phyloP scores from a whole-genome alignment of 2,888 invertebrate species.

The Drosophila stalkeri region DNA sequence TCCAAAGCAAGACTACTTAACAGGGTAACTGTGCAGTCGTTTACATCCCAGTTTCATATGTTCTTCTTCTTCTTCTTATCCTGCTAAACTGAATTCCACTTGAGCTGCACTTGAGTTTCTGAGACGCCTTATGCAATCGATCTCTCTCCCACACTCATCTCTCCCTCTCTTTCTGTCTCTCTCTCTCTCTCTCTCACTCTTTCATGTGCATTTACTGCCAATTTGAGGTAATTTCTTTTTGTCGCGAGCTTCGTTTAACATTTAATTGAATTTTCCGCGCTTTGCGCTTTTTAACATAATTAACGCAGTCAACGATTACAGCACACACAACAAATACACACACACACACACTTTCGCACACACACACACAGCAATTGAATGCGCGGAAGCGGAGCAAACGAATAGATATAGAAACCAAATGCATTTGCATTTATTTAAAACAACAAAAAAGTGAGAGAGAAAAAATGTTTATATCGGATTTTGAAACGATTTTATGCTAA shows the following conservation, averaged over 20 bases:
- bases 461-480: slow-evolving; percentile 20
- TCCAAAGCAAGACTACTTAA: not conserved
- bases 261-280: slow-evolving; percentile 52
- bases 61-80: not conserved
- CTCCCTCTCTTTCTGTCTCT: not conserved
- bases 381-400: slow-evolving; percentile 34
- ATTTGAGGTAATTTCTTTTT: slow-evolving; percentile 52
- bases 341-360: slow-evolving; percentile 47
- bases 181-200: not conserved
- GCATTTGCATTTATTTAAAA: slow-evolving; percentile 26
- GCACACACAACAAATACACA: slow-evolving; percentile 2
- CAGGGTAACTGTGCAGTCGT: not conserved
- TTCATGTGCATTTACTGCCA: slow-evolving; percentile 14
- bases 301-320: slow-evolving; percentile 59
- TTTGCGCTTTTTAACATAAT: slow-evolving; percentile 55
- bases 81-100: not conserved
- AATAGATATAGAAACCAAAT: not conserved
- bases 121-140: slow-evolving; percentile 38
- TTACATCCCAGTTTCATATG: not conserved
- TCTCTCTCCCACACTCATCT: not conserved
- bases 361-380: slow-evolving; percentile 28
- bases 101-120: not conserved
- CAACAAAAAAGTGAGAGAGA: not conserved
- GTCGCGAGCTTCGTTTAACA: slow-evolving; percentile 58
- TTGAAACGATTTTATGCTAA: slow-evolving; percentile 49